Percentiles rank a stretch among this genome's conserved stretches.
Evolutionary conservation across 64 coral and sea anemone genomes (phyloP).

Genomic region (Cladopsammia gracilis): DNA sequence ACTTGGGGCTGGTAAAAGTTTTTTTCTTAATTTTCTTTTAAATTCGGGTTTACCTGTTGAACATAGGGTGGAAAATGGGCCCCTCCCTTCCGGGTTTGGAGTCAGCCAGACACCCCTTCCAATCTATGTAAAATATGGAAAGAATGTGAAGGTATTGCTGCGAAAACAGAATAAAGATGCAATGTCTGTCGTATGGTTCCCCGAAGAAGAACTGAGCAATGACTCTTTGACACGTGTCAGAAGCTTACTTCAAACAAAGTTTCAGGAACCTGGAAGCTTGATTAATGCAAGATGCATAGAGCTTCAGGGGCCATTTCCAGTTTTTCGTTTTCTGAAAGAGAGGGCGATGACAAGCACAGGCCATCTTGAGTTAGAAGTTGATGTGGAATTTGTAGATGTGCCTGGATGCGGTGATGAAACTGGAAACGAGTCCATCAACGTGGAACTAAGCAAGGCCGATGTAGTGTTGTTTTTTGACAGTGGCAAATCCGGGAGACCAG

Average conservation of each 20-base stretch:
- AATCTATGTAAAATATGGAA: slow-evolving; percentile 50
- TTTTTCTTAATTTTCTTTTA: slow-evolving; percentile 57
- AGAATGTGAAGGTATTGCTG: slow-evolving; percentile 12
- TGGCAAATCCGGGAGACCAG: slow-evolving; percentile 31
- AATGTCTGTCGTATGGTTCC: neutral
- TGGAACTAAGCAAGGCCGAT: slow-evolving; percentile 56
- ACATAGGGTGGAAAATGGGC: neutral
- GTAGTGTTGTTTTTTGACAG: slow-evolving; percentile 55
- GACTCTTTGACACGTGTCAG: neutral
- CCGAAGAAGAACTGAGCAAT: neutral
- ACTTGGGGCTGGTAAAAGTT: slow-evolving; percentile 65
- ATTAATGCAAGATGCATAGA: slow-evolving; percentile 22
- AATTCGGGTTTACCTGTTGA: slow-evolving; percentile 4
- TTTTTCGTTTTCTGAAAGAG: slow-evolving; percentile 31
- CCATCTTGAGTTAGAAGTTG: slow-evolving; percentile 22
- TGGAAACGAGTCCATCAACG: slow-evolving; percentile 38
- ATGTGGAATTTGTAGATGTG: slow-evolving; percentile 63
- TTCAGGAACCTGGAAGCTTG: slow-evolving; percentile 11
- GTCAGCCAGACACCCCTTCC: slow-evolving; percentile 65
- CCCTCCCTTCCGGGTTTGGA: slow-evolving; percentile 56
- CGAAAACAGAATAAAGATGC: neutral
- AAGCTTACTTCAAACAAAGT: neutral
- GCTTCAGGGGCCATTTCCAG: slow-evolving; percentile 54
- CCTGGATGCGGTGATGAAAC: slow-evolving; percentile 49
- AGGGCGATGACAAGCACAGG: neutral